Percentiles rank a stretch among this genome's conserved stretches.
Conservation (phyloP, 2,797 vertebrate species). For the Knipowitschia caucasica region DNA sequence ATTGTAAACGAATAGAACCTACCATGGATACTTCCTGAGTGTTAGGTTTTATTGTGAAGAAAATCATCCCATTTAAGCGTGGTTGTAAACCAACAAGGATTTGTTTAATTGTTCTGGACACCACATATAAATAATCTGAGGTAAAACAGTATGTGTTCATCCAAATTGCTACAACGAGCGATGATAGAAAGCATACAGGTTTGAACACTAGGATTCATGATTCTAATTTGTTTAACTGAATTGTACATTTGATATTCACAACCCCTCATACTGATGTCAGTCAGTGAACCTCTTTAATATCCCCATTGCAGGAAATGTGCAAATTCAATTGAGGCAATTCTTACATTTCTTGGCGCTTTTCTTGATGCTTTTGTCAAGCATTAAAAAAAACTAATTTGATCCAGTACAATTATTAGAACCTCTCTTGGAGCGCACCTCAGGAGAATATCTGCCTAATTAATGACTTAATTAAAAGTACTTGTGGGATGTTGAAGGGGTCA, state of each 20-base stretch:
- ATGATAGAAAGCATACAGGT: too few relatives aligned
- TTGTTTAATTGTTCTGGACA: too few relatives aligned
- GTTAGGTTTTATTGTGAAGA: too few relatives aligned
- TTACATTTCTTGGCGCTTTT: too few relatives aligned
- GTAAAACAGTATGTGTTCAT: too few relatives aligned
- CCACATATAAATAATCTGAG: too few relatives aligned
- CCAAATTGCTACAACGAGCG: too few relatives aligned
- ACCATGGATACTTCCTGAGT: too few relatives aligned
- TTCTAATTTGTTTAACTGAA: background rate
- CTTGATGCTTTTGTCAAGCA: constrained; percentile 32
- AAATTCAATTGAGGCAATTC: constrained; percentile 9
- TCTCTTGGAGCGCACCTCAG: constrained; percentile 44
- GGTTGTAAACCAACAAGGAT: too few relatives aligned
- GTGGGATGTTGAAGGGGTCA: constrained; percentile 58
- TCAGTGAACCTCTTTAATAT: constrained; percentile 3
- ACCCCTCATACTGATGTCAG: background rate
- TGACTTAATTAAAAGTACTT: constrained; percentile 73
- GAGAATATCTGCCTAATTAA: constrained; percentile 68
- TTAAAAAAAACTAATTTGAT: constrained; percentile 32
- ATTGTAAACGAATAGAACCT: too few relatives aligned
- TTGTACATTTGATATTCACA: background rate
- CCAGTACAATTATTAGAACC: constrained; percentile 41
- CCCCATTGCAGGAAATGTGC: background rate
- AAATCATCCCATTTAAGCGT: too few relatives aligned
- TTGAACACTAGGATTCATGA: too few relatives aligned